Percentiles rank a stretch among this genome's conserved stretches.
Conservation (phyloP, 2,797 vertebrate genomes). For the Brotula barbata region DNA sequence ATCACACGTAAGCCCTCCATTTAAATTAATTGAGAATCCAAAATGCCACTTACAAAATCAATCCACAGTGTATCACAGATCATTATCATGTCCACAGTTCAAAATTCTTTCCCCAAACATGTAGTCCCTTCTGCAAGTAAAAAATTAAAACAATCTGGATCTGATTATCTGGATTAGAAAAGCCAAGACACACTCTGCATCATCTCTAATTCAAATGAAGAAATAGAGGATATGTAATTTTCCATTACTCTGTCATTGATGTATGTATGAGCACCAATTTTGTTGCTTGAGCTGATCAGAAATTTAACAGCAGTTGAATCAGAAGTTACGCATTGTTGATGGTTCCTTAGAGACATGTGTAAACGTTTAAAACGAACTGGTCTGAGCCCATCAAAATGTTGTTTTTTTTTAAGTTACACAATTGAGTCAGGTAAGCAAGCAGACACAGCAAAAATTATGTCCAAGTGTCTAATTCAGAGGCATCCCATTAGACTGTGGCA, state of each 20-base stretch:
- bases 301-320: conserved; percentile 34
- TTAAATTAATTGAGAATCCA: not conserved
- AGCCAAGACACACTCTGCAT: conserved; percentile 13
- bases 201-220: conserved; percentile 38
- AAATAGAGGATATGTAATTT: conserved; percentile 23
- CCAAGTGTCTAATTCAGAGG: conserved; percentile 59
- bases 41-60: not conserved
- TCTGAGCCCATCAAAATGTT: conserved; percentile 23
- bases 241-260: conserved; percentile 43
- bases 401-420: conserved; percentile 17
- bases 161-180: conserved; percentile 4
- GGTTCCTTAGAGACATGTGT: conserved; percentile 30
- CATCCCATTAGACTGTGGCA: conserved; percentile 45
- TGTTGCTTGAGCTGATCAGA: conserved; percentile 13
- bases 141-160: conserved; percentile 25
- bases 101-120: conserved; percentile 12
- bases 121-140: not conserved
- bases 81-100: not conserved
- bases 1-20: not conserved
- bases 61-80: not conserved
- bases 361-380: conserved; percentile 28
- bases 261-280: conserved; percentile 34
- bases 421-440: conserved; percentile 42
- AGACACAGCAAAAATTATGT: conserved; percentile 38
- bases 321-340: conserved; percentile 15